A percentile compares a stretch with the other conserved stretches of the same genome.
These are phyloP conservation scores for Pteropus rufus DNA, from an alignment of 2,797 vertebrate species.

Conservation along the genomic window DNA sequence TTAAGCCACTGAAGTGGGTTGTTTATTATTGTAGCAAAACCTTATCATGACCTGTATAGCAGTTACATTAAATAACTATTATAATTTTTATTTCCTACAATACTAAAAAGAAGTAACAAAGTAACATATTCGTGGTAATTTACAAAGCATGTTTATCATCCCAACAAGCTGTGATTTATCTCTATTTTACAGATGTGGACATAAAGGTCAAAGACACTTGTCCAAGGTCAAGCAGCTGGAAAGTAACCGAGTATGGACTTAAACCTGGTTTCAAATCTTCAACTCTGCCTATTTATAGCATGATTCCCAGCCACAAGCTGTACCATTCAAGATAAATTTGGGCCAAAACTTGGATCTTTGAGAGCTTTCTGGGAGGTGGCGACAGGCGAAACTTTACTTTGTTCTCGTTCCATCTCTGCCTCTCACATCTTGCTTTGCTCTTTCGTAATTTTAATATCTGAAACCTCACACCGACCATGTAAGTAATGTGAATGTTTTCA, in stretches of 20 bases:
- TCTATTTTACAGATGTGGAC: not conserved
- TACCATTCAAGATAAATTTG: slow-evolving; percentile 49
- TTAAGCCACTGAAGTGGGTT: slow-evolving; percentile 8
- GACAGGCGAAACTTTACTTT: slow-evolving; percentile 68
- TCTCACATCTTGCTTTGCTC: slow-evolving; percentile 76
- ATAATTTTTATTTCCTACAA: not conserved
- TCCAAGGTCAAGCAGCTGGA: slow-evolving; percentile 15
- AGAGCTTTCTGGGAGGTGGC: slow-evolving; percentile 62
- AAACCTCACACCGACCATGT: slow-evolving; percentile 67
- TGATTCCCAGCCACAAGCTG: not conserved
- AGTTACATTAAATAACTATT: not conserved
- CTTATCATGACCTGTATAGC: not conserved
- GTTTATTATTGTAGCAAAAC: slow-evolving; percentile 9
- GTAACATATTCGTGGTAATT: not conserved
- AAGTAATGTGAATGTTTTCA: slow-evolving; percentile 65
- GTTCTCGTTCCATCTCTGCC: slow-evolving; percentile 73
- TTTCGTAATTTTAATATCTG: slow-evolving; percentile 72
- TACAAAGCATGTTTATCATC: not conserved
- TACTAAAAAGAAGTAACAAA: slow-evolving; percentile 28
- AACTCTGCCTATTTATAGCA: slow-evolving; percentile 28
- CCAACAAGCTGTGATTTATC: not conserved
- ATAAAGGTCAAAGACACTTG: slow-evolving; percentile 15
- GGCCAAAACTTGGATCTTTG: slow-evolving; percentile 40
- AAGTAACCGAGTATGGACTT: not conserved
- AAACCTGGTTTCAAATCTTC: slow-evolving; percentile 43